Evolutionary conservation across 1,140 invertebrate species (phyloP), one percentile per base, ranked within the genome.

Genomic region (Conopomorpha cramerella): DNA sequence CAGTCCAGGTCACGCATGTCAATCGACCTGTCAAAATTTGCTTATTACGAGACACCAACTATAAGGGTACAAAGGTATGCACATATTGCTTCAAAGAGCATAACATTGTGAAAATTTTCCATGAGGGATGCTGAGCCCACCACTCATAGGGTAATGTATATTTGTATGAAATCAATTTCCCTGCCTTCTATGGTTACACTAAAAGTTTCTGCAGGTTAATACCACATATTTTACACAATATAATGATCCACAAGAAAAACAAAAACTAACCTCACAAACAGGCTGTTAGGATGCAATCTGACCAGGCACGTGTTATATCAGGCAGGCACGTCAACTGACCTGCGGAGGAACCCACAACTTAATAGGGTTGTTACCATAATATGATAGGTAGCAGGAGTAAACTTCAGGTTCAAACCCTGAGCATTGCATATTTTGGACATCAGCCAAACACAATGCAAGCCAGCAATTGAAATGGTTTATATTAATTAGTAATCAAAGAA

Each of bases 261-360:
- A 25, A 14, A 36, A 25, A 71, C 68, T 71, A 61, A 74, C 68
- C 68, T 74, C 66, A 64, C 64, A 67, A 65, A 47, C 68, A 74
- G 64, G 66, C 68, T 34, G 64, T 74, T 74, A 74, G 53, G 56
- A 55, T 55, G 62, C 66, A 74, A 66, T 68, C 66, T n/a, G 38
- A 64, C 60, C 59, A 55, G 64, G 62, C 65, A 63, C 57, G 53
- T 51, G 63, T 68, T 68, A 67, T 64, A 42, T 40, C 45, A 49
- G 50, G 51, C 64, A 66, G 51, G 55, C n/a, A n/a, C 55, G 51
- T 68, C 68, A 74, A 74, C 55, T 49, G 39, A 63, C 68, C 68
- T 73, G 67, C 57, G 67, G 51, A 71, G 63, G 47, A 72, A 52
- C 59, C 48, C 35, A 61, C 28, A 30, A 26, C 36, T 55, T 60